Evolutionary conservation across 2,888 invertebrate species (phyloP).

Genomic region (Amblyjoppa proteus): DNA sequence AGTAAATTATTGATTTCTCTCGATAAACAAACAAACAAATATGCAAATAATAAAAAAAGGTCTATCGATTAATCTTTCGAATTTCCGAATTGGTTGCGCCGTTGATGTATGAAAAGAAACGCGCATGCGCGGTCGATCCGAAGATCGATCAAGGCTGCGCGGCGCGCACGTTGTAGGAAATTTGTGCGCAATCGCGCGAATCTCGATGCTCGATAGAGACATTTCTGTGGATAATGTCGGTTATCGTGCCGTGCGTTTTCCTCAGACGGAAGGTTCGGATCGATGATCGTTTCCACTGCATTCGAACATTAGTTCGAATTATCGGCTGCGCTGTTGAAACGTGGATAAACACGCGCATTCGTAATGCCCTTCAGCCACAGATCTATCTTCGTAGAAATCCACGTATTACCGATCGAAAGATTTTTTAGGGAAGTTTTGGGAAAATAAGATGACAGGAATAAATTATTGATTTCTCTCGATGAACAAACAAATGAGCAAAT

Average conservation of each 20-base stretch:
- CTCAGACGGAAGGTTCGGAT: constrained; percentile 57
- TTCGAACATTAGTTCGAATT: constrained; percentile 7
- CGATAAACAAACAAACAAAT: not conserved
- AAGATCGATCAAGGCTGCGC: constrained; percentile 41
- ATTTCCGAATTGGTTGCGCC: no score
- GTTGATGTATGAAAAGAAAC: no score
- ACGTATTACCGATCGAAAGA: constrained; percentile 11
- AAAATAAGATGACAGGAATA: no score
- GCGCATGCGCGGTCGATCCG: constrained; percentile 23
- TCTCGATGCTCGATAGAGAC: not conserved
- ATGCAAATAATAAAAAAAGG: constrained; percentile 15
- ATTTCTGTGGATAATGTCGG: not conserved
- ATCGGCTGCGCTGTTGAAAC: constrained; percentile 7
- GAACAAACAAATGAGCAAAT: no score
- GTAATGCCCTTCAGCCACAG: constrained; percentile 1
- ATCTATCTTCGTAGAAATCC: not conserved
- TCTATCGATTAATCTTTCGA: no score
- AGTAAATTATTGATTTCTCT: constrained; percentile 11
- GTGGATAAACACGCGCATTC: not conserved
- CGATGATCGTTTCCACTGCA: constrained; percentile 4
- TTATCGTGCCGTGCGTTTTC: constrained; percentile 57
- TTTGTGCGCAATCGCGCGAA: not conserved
- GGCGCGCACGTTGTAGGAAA: not conserved
- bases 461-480: no score
- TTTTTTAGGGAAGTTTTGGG: not conserved